Conservation (phyloP, 1,140 invertebrate genomes). For the Aphis craccivora region DNA sequence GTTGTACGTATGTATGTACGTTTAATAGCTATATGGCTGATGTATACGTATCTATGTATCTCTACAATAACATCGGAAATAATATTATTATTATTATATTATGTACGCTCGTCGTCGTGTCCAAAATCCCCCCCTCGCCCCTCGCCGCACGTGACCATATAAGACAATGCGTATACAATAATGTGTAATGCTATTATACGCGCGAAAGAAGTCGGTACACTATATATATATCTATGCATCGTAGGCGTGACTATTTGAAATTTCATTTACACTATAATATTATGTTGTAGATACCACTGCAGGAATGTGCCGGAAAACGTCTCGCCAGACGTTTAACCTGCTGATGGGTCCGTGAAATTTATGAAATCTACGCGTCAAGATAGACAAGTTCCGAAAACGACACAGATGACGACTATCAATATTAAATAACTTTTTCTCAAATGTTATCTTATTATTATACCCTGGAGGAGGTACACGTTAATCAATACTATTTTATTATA, state of each 20-base stretch:
- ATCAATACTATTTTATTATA: no score
- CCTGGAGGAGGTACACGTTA: no score
- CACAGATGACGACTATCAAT: not conserved
- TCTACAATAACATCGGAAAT: not conserved
- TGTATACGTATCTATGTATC: no score
- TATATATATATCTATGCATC: not conserved
- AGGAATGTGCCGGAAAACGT: not conserved
- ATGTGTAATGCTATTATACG: not conserved
- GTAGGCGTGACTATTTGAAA: constrained; percentile 37
- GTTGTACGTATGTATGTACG: not conserved
- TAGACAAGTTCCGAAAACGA: not conserved
- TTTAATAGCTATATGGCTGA: no score
- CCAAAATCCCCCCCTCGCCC: not conserved
- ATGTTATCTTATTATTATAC: no score
- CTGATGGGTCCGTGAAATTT: not conserved
- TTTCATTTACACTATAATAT: not conserved
- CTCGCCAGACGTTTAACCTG: not conserved
- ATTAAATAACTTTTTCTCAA: not conserved
- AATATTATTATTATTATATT: not conserved
- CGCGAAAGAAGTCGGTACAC: not conserved
- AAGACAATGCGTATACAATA: not conserved
- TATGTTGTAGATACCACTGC: not conserved
- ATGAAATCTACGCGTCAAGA: not conserved
- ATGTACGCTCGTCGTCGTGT: not conserved
- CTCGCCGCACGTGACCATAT: not conserved